Evolutionary conservation across 1,140 invertebrate genomes (phyloP).

Genomic region (Euglossa dilemma): DNA sequence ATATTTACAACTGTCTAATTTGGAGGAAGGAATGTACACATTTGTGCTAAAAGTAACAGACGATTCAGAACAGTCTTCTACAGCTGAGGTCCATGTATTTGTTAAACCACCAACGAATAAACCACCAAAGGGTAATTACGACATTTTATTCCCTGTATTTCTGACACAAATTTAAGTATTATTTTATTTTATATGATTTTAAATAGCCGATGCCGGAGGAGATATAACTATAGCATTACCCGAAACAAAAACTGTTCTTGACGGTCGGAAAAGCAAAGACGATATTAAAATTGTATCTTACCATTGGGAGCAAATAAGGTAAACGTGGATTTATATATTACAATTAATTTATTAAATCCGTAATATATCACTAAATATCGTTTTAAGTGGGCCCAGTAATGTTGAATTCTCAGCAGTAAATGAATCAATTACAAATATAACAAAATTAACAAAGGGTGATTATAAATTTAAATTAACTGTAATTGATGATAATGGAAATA

Average conservation of each 20-base stretch:
- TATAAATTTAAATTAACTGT: conserved; percentile 94
- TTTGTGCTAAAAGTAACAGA: conserved; percentile 97
- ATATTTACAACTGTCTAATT: conserved; percentile 92
- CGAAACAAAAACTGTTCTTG: conserved; percentile 88
- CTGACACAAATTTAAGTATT: background rate
- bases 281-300: conserved; percentile 92
- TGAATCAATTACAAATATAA: conserved; percentile 88
- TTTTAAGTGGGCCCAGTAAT: conserved; percentile 84
- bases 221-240: conserved; percentile 90
- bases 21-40: conserved; percentile 96
- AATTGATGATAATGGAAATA: conserved; percentile 92
- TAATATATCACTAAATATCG: background rate
- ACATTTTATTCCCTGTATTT: background rate
- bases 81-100: conserved; percentile 95
- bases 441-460: conserved; percentile 90
- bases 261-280: conserved; percentile 92
- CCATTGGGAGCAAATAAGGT: conserved; percentile 90
- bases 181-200: conserved; percentile 45
- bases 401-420: conserved; percentile 81
- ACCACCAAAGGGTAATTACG: conserved; percentile 87
- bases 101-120: conserved; percentile 94
- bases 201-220: conserved; percentile 84
- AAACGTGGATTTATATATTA: conserved; percentile 19
- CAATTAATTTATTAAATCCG: background rate
- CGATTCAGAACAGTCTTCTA: conserved; percentile 92